Conservation (phyloP, 2,888 invertebrate genomes). For the Drosophila algonquin region DNA sequence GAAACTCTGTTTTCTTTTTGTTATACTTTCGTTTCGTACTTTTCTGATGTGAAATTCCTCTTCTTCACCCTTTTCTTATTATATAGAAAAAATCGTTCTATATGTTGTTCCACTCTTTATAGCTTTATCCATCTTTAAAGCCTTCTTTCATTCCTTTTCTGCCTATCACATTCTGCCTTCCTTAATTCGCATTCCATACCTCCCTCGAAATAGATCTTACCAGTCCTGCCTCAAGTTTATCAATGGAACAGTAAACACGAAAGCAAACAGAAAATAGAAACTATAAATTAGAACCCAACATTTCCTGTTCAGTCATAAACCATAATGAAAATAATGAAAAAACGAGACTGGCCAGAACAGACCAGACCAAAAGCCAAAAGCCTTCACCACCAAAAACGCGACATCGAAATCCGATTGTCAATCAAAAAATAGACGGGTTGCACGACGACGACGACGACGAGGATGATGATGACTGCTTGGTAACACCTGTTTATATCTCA, state of each 20-base stretch:
- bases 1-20: not conserved
- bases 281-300: constrained; percentile 31
- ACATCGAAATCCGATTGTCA: constrained; percentile 69
- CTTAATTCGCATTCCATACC: not conserved
- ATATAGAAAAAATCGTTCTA: too few relatives aligned
- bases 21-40: too few relatives aligned
- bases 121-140: too few relatives aligned
- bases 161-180: not conserved
- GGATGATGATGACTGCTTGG: constrained; percentile 9
- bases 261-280: constrained; percentile 15
- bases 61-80: too few relatives aligned
- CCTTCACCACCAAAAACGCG: constrained; percentile 35
- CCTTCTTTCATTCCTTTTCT: not conserved
- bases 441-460: constrained; percentile 7
- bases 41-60: too few relatives aligned
- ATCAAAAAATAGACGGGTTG: constrained; percentile 54
- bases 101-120: too few relatives aligned
- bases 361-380: constrained; percentile 10
- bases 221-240: constrained; percentile 50
- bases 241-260: constrained; percentile 40
- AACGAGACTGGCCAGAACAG: constrained; percentile 25
- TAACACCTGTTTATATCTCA: constrained; percentile 44
- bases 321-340: constrained; percentile 38
- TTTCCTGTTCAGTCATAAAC: constrained; percentile 49
- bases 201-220: not conserved